Conservation (phyloP, 2,888 invertebrate species). For the Hirtodrosophila trivittata region DNA sequence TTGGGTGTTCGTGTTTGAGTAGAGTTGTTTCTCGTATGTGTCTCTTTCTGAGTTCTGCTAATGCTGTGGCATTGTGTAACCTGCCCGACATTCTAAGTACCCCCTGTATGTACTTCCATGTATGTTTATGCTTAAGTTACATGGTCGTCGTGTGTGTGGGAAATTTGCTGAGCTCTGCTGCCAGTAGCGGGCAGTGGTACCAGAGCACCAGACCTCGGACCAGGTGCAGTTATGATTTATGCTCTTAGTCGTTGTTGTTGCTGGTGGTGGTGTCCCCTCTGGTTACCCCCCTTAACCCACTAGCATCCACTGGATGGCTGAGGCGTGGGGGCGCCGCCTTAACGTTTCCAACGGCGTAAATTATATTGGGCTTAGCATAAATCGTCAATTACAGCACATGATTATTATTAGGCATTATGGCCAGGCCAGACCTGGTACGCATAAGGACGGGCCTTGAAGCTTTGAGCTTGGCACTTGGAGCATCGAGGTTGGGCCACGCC, state of each 20-base stretch:
- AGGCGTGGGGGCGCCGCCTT: constrained; percentile 61
- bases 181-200: constrained; percentile 52
- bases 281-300: not conserved
- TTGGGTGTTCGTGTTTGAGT: not conserved
- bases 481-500: constrained; percentile 59
- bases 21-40: too few relatives aligned
- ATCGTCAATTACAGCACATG: constrained; percentile 78
- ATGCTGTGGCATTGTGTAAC: constrained; percentile 65
- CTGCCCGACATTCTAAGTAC: constrained; percentile 73
- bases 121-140: constrained; percentile 23
- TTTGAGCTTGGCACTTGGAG: constrained; percentile 15
- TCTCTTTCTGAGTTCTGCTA: constrained; percentile 16
- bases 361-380: constrained; percentile 78
- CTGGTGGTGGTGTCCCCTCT: not conserved
- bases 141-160: constrained; percentile 69
- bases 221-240: constrained; percentile 80
- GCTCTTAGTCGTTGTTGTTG: constrained; percentile 31
- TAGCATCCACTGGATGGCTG: not conserved
- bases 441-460: constrained; percentile 37
- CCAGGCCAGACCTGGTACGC: not conserved
- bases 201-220: constrained; percentile 23
- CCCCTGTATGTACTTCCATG: constrained; percentile 8
- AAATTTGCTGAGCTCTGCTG: constrained; percentile 53
- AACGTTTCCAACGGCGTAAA: constrained; percentile 73
- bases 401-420: constrained; percentile 79